Evolutionary conservation across 2,888 invertebrate species (phyloP), one percentile per base, ranked within the genome.

Genomic region (Crossocerus cetratus): DNA sequence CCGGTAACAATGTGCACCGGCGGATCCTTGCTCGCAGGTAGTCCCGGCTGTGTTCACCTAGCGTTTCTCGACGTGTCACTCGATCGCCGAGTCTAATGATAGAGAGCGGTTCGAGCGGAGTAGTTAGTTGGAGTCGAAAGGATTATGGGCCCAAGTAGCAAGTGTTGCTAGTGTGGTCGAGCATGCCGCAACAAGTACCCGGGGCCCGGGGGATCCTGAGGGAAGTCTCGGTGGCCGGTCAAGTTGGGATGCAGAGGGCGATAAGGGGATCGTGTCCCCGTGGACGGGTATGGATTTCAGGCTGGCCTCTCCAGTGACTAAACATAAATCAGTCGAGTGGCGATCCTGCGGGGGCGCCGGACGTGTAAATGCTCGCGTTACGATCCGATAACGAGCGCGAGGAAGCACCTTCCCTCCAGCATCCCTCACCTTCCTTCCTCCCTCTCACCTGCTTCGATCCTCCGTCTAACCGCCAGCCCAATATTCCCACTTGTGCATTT

Each of bases 351-450:
- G 86, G 86, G 86, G 86, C 86, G 86, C 83, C 72, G 80, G 82
- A 86, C 88, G 88, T 88, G 88, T 88, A 88, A 88, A 87, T 87
- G 86, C 87, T 87, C 86, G 87, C 86, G 86, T 86, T 88, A 87
- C 88, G 86, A 88, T 86, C 87, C 86, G 88, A 88, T 87, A 87
- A 86, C 84, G 84, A 83, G 82, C 78, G 74, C 78, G 75, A 79
- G 80, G 84, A 80, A 83, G 80, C 84, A 72, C 76, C 71, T 81
- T 71, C 74, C 75, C 57, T 76, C 72, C 68, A 71, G 74, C 61
- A 66, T 64, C 72, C 68, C 57, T 58, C 57, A 59, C 68, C 61
- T 59, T 64, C 72, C 65, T 65, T 64, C 61, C 54, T 44, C 60
- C 21, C 68, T 77, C 73, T 53, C 71, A 60, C 72, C 69, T 67